Conservation (phyloP, 2,113 vertebrate genomes). For the Plecturocebus donacophilus region DNA sequence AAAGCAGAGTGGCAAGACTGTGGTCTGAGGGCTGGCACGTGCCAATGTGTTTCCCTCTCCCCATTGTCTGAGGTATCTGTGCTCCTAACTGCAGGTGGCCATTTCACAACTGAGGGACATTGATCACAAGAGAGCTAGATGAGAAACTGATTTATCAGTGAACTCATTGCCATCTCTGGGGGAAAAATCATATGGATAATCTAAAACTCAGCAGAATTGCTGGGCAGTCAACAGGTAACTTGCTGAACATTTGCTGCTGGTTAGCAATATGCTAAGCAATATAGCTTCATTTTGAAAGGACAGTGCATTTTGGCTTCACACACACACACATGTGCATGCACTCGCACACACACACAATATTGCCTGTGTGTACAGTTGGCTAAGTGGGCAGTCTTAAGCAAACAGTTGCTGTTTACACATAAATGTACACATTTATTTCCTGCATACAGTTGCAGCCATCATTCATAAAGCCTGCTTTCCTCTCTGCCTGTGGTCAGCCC, state of each 20-base stretch:
- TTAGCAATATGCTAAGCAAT: background rate
- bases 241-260: background rate
- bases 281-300: background rate
- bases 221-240: background rate
- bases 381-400: background rate
- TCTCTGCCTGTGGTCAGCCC: background rate
- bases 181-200: background rate
- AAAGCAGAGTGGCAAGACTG: background rate
- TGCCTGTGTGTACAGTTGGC: rapidly evolving
- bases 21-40: background rate
- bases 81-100: background rate
- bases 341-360: rapidly evolving
- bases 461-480: background rate
- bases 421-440: background rate
- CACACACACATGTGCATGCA: background rate
- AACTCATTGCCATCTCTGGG: background rate
- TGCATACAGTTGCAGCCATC: rapidly evolving
- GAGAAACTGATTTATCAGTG: background rate
- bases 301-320: background rate
- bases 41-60: background rate
- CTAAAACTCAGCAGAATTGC: background rate
- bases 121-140: background rate
- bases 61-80: rapidly evolving
- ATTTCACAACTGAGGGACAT: background rate
- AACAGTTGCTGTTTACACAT: background rate